Evolutionary conservation across 2,113 vertebrate genomes (phyloP).

Genomic region (Gymnarchus niloticus): DNA sequence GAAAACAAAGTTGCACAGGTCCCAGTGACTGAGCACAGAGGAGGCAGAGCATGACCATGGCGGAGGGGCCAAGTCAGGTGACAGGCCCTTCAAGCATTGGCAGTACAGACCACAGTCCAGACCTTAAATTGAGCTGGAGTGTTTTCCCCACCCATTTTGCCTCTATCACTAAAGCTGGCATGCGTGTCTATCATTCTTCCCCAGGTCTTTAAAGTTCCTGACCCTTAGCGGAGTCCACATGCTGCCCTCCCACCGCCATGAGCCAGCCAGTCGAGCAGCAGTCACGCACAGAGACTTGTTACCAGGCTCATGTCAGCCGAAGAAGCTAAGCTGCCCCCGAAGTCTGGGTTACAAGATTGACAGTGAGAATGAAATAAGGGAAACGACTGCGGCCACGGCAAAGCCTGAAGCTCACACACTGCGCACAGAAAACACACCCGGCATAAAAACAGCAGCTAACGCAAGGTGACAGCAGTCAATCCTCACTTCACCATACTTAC

Average conservation of each 20-base stretch:
- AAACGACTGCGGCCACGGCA: not conserved
- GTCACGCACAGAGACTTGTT: too few relatives aligned
- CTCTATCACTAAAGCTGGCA: not conserved
- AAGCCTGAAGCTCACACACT: not conserved
- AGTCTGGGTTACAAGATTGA: not conserved
- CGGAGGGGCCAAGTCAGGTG: not conserved
- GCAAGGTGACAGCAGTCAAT: not conserved
- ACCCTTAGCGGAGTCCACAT: too few relatives aligned
- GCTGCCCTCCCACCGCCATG: not conserved
- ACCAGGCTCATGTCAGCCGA: not conserved
- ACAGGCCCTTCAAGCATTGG: not conserved
- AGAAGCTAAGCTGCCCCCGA: not conserved
- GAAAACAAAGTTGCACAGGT: too few relatives aligned
- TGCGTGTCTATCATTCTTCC: not conserved
- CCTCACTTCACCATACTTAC: conserved; percentile 65
- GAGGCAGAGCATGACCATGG: not conserved
- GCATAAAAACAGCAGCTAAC: not conserved
- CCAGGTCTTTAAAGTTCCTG: not conserved
- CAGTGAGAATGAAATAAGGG: not conserved
- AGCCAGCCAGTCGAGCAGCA: too few relatives aligned
- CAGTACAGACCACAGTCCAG: too few relatives aligned
- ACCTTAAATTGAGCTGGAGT: not conserved
- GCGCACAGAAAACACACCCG: not conserved
- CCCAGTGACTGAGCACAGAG: not conserved
- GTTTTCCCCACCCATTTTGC: not conserved